A percentile compares a stretch with the other conserved stretches of the same genome.
phyloP scores from a whole-genome alignment of 2,888 invertebrate species.

The Drosophila niveifrons region DNA sequence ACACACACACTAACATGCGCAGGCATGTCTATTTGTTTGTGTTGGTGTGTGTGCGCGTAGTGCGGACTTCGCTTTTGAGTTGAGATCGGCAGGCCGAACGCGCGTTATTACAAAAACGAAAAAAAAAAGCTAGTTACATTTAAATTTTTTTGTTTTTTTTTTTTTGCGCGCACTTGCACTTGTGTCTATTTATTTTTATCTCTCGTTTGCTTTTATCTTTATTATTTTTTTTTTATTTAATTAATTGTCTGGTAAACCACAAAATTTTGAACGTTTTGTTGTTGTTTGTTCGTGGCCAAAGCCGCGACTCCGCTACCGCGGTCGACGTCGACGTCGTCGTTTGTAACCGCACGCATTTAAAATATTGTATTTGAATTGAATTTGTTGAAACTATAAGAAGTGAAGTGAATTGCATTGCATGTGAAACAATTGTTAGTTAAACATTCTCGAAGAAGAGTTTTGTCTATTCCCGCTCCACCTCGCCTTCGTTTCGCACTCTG shows the following conservation, averaged over 20 bases:
- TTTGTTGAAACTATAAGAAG: constrained; percentile 28
- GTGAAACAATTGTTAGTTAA: constrained; percentile 19
- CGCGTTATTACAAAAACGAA: constrained; percentile 2
- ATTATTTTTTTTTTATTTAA: neutral
- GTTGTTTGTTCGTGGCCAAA: constrained; percentile 21
- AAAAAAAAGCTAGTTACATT: neutral
- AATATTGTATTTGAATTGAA: constrained; percentile 20
- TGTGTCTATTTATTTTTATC: constrained; percentile 3
- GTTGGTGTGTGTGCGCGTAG: neutral
- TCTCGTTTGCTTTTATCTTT: neutral
- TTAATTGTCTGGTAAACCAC: constrained; percentile 16
- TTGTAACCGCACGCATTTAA: constrained; percentile 37
- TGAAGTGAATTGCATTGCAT: constrained; percentile 27
- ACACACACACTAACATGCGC: neutral
- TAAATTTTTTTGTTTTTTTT: constrained; percentile 17
- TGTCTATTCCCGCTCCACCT: no score
- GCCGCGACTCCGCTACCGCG: constrained; percentile 17
- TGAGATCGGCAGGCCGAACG: constrained; percentile 55
- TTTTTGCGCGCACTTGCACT: neutral
- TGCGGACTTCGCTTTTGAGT: constrained; percentile 2
- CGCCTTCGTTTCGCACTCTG: neutral
- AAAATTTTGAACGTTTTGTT: constrained; percentile 41
- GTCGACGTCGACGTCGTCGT: neutral
- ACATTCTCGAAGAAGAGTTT: neutral
- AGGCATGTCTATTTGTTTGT: neutral